Percentiles rank a stretch among this genome's conserved stretches.
phyloP scores from a whole-genome alignment of 2,113 vertebrate genomes.

The Malaclemys terrapin region DNA sequence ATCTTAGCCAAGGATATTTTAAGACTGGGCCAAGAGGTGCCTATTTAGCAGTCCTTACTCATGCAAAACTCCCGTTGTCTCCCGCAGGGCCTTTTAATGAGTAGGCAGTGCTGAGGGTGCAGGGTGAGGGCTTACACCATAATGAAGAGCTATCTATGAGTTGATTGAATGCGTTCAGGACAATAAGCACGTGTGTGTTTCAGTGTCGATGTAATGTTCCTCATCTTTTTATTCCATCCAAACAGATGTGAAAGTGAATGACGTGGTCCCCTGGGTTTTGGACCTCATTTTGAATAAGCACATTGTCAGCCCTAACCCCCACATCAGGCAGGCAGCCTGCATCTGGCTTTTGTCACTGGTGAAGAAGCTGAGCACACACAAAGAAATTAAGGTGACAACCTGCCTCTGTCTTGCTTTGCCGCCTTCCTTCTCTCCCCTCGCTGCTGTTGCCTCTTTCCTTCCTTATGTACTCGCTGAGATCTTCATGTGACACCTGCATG shows the following conservation, averaged over 20 bases:
- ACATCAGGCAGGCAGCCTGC: constrained; percentile 94
- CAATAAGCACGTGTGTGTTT: background rate
- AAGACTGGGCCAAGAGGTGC: background rate
- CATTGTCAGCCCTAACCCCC: constrained; percentile 92
- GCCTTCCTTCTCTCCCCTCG: background rate
- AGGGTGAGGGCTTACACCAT: background rate
- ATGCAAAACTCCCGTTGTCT: background rate
- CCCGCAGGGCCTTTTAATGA: background rate
- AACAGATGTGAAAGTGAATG: constrained; percentile 90
- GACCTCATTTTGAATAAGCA: constrained; percentile 90
- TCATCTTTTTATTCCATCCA: background rate
- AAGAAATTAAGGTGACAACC: constrained; percentile 90
- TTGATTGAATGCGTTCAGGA: background rate
- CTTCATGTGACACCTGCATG: background rate
- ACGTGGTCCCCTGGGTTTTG: constrained; percentile 93
- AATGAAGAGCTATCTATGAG: background rate
- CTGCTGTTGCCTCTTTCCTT: background rate
- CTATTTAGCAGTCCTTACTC: background rate
- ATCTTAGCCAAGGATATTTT: background rate
- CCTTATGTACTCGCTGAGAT: background rate
- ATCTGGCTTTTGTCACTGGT: constrained; percentile 97
- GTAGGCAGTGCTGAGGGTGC: background rate
- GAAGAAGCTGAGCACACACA: constrained; percentile 91
- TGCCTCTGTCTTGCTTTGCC: fast-evolving
- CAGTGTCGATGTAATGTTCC: background rate